Base-by-base conservation (phyloP, 2,888 invertebrate genomes). In the Erebia aethiops region DNA sequence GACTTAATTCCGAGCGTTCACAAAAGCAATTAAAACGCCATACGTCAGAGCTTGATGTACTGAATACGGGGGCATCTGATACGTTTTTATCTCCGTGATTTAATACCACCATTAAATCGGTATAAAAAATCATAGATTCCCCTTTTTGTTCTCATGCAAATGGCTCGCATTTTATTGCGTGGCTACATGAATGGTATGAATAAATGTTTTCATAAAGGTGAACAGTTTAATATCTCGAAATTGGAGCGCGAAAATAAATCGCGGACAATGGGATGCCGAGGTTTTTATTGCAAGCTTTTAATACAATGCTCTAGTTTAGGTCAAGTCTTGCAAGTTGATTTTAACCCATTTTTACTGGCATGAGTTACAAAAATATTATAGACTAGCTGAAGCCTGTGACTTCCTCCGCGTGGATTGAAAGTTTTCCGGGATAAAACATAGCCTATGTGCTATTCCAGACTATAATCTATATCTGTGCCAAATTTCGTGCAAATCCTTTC, bases 81-180 rank as follows among this genome's bases (percentile, higher is more conserved):
- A 86, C 81, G 82, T 75, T 80, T 87, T 84, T 87, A 87, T 84
- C 80, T 74, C 74, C 66, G 77, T 85, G 88, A 89, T 90, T 90
- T 89, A 35, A 89, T 87, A 79, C 78, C 77, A 78, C 82, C 83
- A 89, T 88, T 88, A 87, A 85, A 84, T 79, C 79, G 80, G 74
- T 78, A 81, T 84, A 84, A 89, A 85, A 73, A 88, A 87, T 86
- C 84, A 86, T 82, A 85, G 84, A 82, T 82, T 77, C 76, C 74
- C 60, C 80, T 82, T 81, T 79, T 77, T 78, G 78, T 85, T 83
- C 84, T 81, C 81, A 85, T 83, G 83, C 81, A 84, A 85, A 87
- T 85, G 81, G 80, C 82, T 82, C 78, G n/a, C 77, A 80, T 84
- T 85, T 82, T 82, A 83, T 84, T 85, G 81, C 78, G 72, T 72